Evolutionary conservation across 2,113 vertebrate genomes (phyloP).

Genomic region (Calyptomena viridis): DNA sequence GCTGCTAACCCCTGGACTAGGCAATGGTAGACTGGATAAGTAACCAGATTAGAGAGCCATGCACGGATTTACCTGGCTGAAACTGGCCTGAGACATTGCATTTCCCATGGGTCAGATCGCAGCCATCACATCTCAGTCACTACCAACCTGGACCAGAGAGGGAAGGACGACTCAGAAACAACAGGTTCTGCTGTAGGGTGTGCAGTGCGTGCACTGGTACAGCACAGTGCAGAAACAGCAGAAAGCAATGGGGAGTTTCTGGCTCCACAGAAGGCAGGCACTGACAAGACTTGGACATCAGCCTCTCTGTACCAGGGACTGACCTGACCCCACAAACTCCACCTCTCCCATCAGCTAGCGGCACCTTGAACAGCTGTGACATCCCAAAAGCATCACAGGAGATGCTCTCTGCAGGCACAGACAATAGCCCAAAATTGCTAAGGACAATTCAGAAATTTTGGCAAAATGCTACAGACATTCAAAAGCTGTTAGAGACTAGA

Average conservation of each 20-base stretch:
- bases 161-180: slow-evolving; percentile 58
- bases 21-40: not conserved
- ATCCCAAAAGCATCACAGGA: not conserved
- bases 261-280: not conserved
- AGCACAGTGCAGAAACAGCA: not conserved
- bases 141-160: slow-evolving; percentile 59
- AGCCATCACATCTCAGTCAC: slow-evolving; percentile 55
- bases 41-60: slow-evolving; percentile 58
- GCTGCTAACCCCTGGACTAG: slow-evolving; percentile 34
- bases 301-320: not conserved
- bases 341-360: not conserved
- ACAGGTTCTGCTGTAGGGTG: not conserved
- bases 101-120: slow-evolving; percentile 48
- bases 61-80: slow-evolving; percentile 51
- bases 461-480: not conserved
- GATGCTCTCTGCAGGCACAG: not conserved
- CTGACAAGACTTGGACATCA: not conserved
- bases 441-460: not conserved
- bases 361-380: not conserved
- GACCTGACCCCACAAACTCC: not conserved
- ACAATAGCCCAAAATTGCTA: not conserved
- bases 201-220: not conserved
- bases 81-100: slow-evolving; percentile 61
- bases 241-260: not conserved
- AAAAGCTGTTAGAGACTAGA: not conserved